Evolutionary conservation across 2,113 vertebrate genomes (phyloP).

Genomic region (Podarcis cretensis): DNA sequence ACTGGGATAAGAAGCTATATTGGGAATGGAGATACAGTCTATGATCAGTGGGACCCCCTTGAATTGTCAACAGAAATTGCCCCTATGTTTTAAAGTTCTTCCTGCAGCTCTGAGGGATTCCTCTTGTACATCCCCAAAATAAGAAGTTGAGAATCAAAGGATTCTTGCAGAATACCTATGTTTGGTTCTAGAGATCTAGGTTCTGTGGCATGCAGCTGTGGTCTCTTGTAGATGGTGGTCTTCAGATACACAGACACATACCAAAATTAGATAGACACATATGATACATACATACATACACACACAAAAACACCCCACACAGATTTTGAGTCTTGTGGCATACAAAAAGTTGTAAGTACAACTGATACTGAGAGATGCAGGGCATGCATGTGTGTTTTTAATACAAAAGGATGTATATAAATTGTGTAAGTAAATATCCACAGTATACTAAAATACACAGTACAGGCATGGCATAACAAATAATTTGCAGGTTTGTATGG

Average conservation of each 20-base stretch:
- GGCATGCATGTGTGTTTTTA: background rate
- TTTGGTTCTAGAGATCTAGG: background rate
- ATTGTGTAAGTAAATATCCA: background rate
- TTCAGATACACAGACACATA: background rate
- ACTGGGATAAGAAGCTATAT: background rate
- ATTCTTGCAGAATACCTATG: background rate
- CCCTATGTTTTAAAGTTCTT: background rate
- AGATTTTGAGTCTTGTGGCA: background rate
- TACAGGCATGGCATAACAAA: background rate
- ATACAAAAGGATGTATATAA: background rate
- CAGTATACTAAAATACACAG: background rate
- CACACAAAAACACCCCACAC: background rate
- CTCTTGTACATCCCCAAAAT: background rate
- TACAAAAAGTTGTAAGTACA: background rate
- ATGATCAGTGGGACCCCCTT: background rate
- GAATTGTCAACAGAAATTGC: background rate
- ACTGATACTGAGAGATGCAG: background rate
- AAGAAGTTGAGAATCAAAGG: background rate
- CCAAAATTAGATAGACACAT: background rate
- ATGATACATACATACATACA: background rate
- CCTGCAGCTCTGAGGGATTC: background rate
- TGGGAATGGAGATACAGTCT: background rate
- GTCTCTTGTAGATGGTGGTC: background rate
- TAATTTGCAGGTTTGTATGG: background rate
- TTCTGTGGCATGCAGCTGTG: background rate